Evolutionary conservation across 1,140 invertebrate genomes (phyloP), one percentile per base, ranked within the genome.

Genomic region (Lamellibrachia luymesi): DNA sequence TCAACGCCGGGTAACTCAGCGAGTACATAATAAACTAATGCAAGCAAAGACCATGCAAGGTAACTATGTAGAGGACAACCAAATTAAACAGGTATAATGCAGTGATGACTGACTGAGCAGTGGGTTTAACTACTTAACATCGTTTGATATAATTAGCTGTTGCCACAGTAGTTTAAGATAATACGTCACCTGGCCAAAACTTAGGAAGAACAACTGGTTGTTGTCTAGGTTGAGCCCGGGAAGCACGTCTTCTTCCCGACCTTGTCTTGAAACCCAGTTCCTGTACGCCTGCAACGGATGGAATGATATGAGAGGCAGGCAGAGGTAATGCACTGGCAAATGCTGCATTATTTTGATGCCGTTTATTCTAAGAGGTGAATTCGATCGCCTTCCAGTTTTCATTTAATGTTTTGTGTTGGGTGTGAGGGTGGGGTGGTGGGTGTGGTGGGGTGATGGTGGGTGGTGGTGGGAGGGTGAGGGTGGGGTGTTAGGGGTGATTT

Each of bases 171-270:
- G 25, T 22, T 80, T 38, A 0, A 38, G 38, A 38, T 38, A 38
- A 38, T 38, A 38, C 38, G 38, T 38, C 13, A 96, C 96, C 94
- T 96, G 96, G 52, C 96, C 96, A 94, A 96, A 96, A 92, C 95
- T 96, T n/a, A 96, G 94, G 94, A 96, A 99, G 95, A 99, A 98
- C 22, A 99, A 96, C 96, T 99, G 98, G 94, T 97, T 97, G 0
- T 97, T 97, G 1, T 97, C 97, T 92, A 97, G 97, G 51, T 98
- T 94, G 7, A 96, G 94, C 1, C 96, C 96, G 13, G 96, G 96
- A 64, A 96, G 94, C 22, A 52, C 80, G 8, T 93, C 92, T 92
- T 95, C 94, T 93, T 96, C 94, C 93, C 94, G 64, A 91, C 94
- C 94, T 96, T 94, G 56, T 93, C 95, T 93, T 91, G 93, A 91